Evolutionary conservation across 1,140 invertebrate genomes (phyloP).

Genomic region (Pseudachorutes palmiensis): DNA sequence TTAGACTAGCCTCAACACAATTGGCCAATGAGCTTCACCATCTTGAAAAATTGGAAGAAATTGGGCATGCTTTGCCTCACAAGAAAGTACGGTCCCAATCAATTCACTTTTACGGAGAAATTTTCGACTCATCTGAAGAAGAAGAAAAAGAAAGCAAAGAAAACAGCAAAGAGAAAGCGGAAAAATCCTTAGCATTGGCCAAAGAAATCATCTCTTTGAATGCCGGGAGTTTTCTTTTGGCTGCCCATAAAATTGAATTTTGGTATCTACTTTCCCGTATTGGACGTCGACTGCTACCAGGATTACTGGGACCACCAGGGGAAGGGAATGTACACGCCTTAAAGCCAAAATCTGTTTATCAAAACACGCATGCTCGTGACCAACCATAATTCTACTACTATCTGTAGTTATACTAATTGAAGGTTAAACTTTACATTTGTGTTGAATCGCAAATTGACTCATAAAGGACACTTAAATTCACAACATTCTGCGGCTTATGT

Average conservation of each 20-base stretch:
- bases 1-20: no score
- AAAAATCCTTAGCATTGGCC: not conserved
- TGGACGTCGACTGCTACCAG: not conserved
- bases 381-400: not conserved
- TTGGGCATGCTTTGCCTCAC: not conserved
- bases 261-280: not conserved
- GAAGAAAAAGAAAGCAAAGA: slow-evolving; percentile 1
- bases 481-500: no score
- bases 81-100: not conserved
- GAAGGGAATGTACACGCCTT: no score
- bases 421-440: no score
- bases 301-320: no score
- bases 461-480: no score
- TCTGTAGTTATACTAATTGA: not conserved
- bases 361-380: no score
- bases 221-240: not conserved
- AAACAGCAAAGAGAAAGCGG: not conserved
- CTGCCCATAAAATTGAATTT: slow-evolving; percentile 9
- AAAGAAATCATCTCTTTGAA: slow-evolving; percentile 1
- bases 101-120: not conserved
- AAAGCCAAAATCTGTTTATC: no score
- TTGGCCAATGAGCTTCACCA: not conserved
- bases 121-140: not conserved
- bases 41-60: not conserved
- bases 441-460: no score